Percentiles rank a stretch among this genome's conserved stretches.
Evolutionary conservation across 2,113 vertebrate genomes (phyloP).

Genomic region (Solea solea): DNA sequence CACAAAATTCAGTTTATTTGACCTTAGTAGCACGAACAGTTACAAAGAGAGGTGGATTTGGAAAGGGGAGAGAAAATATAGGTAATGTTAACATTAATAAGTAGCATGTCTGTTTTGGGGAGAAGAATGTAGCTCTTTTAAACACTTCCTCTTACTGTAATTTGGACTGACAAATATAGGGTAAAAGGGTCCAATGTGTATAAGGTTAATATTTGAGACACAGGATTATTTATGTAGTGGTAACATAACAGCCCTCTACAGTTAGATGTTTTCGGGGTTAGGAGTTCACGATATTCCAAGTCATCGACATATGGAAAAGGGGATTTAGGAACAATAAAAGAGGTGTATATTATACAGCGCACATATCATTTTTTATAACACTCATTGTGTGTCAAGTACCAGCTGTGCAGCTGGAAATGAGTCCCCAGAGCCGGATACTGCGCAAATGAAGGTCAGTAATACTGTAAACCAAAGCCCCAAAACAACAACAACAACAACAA

Average conservation of each 20-base stretch:
- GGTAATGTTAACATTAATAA: neutral
- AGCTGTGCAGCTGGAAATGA: slow-evolving; percentile 29
- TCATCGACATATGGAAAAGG: slow-evolving; percentile 13
- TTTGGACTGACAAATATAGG: no score
- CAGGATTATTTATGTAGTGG: no score
- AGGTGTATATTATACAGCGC: slow-evolving; percentile 4
- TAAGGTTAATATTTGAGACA: no score
- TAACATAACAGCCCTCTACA: no score
- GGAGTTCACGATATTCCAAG: neutral
- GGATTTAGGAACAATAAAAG: slow-evolving; percentile 5
- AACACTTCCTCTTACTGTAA: no score
- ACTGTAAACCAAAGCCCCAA: slow-evolving; percentile 22
- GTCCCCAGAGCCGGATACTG: slow-evolving; percentile 15
- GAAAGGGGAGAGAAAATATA: neutral
- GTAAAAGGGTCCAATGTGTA: no score
- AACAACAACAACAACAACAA: neutral
- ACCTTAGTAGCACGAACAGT: neutral
- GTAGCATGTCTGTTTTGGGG: no score
- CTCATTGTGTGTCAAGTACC: neutral
- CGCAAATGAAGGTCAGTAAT: slow-evolving; percentile 40
- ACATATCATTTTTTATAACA: slow-evolving; percentile 16
- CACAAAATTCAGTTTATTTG: no score
- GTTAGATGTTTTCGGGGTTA: no score
- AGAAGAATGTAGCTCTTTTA: no score
- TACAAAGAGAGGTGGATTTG: neutral